These are phyloP conservation scores for Glyptemys insculpta DNA, from an alignment of 2,797 vertebrate species.

Conservation along the genomic window DNA sequence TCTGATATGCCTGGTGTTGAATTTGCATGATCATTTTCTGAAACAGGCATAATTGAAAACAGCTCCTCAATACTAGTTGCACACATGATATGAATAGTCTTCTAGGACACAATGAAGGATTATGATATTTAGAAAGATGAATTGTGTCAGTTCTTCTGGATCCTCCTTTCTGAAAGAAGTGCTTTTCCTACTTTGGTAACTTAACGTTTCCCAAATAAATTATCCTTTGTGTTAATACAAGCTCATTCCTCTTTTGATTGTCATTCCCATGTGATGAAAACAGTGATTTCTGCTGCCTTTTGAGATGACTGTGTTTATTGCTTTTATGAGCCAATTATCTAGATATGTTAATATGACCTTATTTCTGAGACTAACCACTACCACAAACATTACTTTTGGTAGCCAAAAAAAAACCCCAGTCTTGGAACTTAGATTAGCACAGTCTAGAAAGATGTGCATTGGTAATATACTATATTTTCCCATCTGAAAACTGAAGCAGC, in stretches of 20 bases:
- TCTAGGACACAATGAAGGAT: background rate
- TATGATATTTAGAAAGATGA: background rate
- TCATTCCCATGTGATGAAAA: background rate
- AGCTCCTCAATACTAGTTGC: background rate
- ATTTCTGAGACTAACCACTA: background rate
- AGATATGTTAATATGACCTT: accelerated
- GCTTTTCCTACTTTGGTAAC: background rate
- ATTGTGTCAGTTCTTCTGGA: background rate
- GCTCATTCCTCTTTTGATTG: background rate
- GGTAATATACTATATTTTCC: background rate
- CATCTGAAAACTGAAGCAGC: background rate
- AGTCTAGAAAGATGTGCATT: background rate
- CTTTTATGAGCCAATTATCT: background rate
- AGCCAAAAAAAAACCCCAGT: background rate
- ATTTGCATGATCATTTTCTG: background rate
- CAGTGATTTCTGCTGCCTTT: background rate
- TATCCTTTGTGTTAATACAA: background rate
- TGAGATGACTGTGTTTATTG: background rate
- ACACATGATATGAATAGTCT: background rate
- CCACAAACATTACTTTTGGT: background rate
- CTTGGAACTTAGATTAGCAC: background rate
- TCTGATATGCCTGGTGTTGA: background rate
- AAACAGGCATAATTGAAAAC: background rate
- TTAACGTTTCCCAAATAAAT: background rate
- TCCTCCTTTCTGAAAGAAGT: background rate